phyloP scores from a whole-genome alignment of 1,140 invertebrate species.

The Drusus annulatus region DNA sequence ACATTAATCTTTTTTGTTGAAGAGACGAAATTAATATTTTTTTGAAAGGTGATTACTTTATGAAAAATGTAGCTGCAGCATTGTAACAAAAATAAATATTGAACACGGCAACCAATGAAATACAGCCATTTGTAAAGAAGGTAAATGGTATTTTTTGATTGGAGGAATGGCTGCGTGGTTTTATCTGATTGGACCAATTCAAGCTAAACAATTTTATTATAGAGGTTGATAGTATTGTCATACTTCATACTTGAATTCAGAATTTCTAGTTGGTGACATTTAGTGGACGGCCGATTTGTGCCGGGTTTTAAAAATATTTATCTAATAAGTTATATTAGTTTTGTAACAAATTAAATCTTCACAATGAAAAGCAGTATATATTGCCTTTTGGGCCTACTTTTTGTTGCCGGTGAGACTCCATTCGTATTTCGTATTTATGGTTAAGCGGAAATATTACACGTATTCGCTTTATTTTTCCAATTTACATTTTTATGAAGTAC shows the following conservation, averaged over 20 bases:
- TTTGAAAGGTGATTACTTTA: too few species aligned
- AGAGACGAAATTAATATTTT: too few species aligned
- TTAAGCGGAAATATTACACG: conserved; percentile 60
- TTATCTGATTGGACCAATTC: conserved; percentile 60
- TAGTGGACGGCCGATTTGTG: not conserved
- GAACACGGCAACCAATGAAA: conserved; percentile 41
- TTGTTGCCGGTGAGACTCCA: conserved; percentile 66
- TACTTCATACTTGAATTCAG: conserved; percentile 9
- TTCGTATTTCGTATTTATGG: not conserved
- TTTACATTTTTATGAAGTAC: conserved; percentile 22
- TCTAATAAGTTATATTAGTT: not conserved
- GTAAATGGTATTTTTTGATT: conserved; percentile 59
- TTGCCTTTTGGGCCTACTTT: conserved; percentile 67
- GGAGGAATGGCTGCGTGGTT: conserved; percentile 64
- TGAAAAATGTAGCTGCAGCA: too few species aligned
- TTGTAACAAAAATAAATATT: too few species aligned
- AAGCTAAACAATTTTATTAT: conserved; percentile 2
- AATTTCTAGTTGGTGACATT: not conserved
- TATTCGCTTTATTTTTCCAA: conserved; percentile 15
- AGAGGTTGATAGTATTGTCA: not conserved
- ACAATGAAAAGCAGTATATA: conserved; percentile 74
- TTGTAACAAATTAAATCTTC: not conserved
- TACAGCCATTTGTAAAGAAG: conserved; percentile 45
- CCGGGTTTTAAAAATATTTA: conserved; percentile 23
- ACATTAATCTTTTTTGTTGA: too few species aligned